Percentiles rank a stretch among this genome's conserved stretches.
Evolutionary conservation across 2,888 invertebrate genomes (phyloP).

Genomic region (Ernsta delagoae): DNA sequence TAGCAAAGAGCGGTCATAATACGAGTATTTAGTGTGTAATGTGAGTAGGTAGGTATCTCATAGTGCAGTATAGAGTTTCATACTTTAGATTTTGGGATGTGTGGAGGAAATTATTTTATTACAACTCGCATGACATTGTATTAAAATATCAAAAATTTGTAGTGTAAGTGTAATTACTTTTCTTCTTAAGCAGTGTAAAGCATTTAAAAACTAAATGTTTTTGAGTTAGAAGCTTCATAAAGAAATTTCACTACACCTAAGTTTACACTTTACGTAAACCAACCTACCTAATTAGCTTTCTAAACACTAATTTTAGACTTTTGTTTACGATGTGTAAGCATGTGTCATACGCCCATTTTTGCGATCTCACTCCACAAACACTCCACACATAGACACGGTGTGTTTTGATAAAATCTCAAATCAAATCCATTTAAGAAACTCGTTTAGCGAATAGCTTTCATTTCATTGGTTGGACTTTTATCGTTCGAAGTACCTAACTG

Average conservation of each 20-base stretch:
- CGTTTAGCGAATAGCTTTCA: constrained; percentile 5
- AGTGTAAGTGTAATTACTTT: too few species aligned
- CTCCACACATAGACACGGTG: not conserved
- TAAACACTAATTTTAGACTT: not conserved
- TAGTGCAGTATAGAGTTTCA: constrained; percentile 42
- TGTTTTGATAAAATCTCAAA: constrained; percentile 3
- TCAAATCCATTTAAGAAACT: constrained; percentile 4
- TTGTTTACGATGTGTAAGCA: not conserved
- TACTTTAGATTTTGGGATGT: constrained; percentile 46
- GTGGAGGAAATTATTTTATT: constrained; percentile 58
- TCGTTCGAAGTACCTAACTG: not conserved
- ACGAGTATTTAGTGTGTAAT: too few species aligned
- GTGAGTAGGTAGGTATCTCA: constrained; percentile 3
- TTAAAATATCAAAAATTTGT: too few species aligned
- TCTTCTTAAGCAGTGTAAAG: too few species aligned
- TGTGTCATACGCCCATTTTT: not conserved
- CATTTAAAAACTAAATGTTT: too few species aligned
- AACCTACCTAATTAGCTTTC: not conserved
- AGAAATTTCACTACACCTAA: too few species aligned
- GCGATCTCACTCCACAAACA: not conserved
- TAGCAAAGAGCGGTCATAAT: constrained; percentile 42
- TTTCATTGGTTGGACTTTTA: constrained; percentile 1
- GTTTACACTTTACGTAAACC: not conserved
- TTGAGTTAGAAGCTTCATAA: too few species aligned
- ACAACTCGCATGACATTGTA: constrained; percentile 37